A percentile compares a stretch with the other conserved stretches of the same genome.
These are phyloP conservation scores for Ifrita kowaldi DNA, from an alignment of 2,113 vertebrate species.

Conservation along the genomic window DNA sequence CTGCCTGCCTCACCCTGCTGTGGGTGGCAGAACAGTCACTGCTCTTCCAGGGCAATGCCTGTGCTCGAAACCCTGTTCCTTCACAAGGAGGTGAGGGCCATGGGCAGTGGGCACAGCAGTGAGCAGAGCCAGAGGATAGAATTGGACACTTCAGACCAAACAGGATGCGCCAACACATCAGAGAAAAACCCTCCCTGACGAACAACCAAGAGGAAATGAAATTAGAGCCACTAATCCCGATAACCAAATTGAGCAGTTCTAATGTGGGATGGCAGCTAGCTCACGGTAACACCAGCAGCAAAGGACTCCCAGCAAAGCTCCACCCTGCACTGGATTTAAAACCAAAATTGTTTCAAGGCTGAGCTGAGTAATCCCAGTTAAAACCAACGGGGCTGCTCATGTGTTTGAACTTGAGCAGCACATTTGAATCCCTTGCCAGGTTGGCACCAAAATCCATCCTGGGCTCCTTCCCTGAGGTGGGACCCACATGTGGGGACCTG, in stretches of 20 bases:
- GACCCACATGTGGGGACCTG: neutral
- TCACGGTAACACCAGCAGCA: neutral
- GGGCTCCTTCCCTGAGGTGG: neutral
- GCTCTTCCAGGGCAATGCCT: neutral
- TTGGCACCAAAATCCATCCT: neutral
- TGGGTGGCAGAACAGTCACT: neutral
- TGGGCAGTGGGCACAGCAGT: neutral
- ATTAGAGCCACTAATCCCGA: neutral
- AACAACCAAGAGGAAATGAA: conserved; percentile 4
- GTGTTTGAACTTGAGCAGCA: neutral
- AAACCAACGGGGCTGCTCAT: neutral
- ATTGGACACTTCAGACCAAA: neutral
- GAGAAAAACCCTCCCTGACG: neutral
- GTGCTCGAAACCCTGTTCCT: neutral
- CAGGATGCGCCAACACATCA: neutral
- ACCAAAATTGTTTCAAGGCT: neutral
- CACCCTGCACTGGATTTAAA: neutral
- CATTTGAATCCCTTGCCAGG: neutral
- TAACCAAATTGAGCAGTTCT: neutral
- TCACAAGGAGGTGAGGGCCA: neutral
- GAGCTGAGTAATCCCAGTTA: neutral
- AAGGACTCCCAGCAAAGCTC: neutral
- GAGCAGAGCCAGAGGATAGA: neutral
- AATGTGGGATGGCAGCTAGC: neutral
- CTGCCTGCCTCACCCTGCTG: neutral